Conservation (phyloP, 2,113 vertebrate species). For the Elgaria multicarinata region DNA sequence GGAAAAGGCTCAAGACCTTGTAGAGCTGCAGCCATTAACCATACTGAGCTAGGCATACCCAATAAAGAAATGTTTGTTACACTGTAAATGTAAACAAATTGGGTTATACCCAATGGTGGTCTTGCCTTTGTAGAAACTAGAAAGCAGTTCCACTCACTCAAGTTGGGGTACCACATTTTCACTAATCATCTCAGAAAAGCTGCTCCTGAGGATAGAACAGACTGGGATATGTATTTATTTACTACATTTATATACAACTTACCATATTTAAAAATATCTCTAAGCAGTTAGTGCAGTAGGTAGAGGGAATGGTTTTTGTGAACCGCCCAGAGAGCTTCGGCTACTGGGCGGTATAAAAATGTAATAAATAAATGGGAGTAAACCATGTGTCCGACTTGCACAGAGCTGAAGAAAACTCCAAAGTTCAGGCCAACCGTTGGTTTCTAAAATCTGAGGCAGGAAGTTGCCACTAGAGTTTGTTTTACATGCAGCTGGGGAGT, state of each 20-base stretch:
- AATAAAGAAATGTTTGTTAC: not conserved
- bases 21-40: not conserved
- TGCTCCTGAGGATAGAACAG: no score
- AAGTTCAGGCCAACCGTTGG: not conserved
- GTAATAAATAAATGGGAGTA: no score
- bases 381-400: not conserved
- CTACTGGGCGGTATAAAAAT: no score
- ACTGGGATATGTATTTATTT: no score
- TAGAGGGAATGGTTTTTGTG: no score
- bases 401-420: not conserved
- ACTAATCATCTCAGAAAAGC: not conserved
- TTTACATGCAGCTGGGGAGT: not conserved
- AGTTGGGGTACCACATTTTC: not conserved
- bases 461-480: not conserved
- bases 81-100: no score
- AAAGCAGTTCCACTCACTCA: not conserved
- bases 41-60: not conserved
- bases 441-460: not conserved
- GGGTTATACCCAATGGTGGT: no score
- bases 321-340: no score
- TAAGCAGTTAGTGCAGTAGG: not conserved
- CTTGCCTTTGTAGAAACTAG: not conserved
- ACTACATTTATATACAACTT: no score
- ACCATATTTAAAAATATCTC: no score
- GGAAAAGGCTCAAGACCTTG: not conserved